Conservation (phyloP, 2,113 vertebrate species). For the Mus pahari region DNA sequence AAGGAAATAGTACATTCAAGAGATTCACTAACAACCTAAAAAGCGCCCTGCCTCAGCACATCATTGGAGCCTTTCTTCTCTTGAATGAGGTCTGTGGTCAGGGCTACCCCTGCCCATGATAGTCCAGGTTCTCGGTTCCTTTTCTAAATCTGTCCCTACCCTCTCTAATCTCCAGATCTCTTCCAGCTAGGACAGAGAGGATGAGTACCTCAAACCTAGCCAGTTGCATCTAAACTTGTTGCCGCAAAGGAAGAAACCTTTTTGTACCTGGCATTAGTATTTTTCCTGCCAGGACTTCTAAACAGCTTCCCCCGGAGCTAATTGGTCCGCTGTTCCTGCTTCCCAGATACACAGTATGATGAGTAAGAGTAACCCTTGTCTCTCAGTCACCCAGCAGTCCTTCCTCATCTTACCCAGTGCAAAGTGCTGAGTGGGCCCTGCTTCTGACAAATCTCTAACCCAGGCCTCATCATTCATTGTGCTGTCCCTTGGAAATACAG, state of each 20-base stretch:
- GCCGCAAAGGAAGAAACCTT: slow-evolving; percentile 18
- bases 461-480: slow-evolving; percentile 45
- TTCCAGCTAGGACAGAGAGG: slow-evolving; percentile 40
- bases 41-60: not conserved
- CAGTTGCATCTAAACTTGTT: slow-evolving; percentile 18
- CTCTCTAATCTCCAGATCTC: not conserved
- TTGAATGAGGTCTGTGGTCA: slow-evolving; percentile 19
- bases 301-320: not conserved
- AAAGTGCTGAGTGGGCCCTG: slow-evolving; percentile 31
- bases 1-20: slow-evolving; percentile 53
- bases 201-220: not conserved
- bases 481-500: slow-evolving; percentile 28
- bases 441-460: slow-evolving; percentile 63
- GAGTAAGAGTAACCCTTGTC: slow-evolving; percentile 6
- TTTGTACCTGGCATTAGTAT: slow-evolving; percentile 52
- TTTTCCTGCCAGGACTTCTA: slow-evolving; percentile 32
- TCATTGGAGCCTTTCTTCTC: slow-evolving; percentile 33
- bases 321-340: not conserved
- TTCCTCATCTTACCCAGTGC: not conserved
- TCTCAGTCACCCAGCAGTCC: slow-evolving; percentile 5
- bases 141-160: not conserved
- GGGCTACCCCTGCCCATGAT: not conserved
- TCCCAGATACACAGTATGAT: not conserved
- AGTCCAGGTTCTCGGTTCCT: not conserved
- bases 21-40: slow-evolving; percentile 22